These are phyloP conservation scores for Bagarius yarrelli DNA, from an alignment of 2,113 vertebrate species.

Conservation along the genomic window DNA sequence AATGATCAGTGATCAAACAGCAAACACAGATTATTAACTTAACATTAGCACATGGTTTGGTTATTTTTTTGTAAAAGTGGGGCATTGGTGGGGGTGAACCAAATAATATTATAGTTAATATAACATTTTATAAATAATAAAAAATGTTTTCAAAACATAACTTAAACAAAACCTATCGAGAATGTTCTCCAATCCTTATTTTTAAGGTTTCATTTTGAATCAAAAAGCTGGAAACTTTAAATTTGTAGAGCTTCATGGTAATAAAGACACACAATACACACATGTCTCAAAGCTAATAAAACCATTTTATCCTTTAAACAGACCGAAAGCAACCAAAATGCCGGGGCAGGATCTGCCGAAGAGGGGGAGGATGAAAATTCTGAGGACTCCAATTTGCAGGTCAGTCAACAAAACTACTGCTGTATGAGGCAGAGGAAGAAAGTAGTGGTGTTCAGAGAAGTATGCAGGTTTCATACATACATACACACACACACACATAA, in stretches of 20 bases:
- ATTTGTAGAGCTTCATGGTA: neutral
- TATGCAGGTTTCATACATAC: no score
- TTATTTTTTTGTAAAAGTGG: no score
- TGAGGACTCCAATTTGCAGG: conserved; percentile 84
- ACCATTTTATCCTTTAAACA: conserved; percentile 52
- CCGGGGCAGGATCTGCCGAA: conserved; percentile 70
- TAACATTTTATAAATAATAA: no score
- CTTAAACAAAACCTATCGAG: neutral
- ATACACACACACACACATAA: no score
- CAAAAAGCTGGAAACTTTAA: no score
- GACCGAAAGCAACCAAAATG: conserved; percentile 87
- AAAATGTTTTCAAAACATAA: neutral
- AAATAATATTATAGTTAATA: no score
- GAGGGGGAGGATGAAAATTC: conserved; percentile 78
- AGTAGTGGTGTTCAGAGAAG: no score
- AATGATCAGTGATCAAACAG: no score
- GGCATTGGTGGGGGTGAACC: no score
- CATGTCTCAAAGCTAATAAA: neutral
- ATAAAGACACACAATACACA: neutral
- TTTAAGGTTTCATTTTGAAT: neutral
- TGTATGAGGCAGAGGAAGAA: neutral
- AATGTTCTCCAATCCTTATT: neutral
- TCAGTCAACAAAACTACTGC: conserved; percentile 48
- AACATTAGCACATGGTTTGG: no score
- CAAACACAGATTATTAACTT: no score